A percentile compares a stretch with the other conserved stretches of the same genome.
Evolutionary conservation across 2,888 invertebrate species (phyloP).

Genomic region (Drosophila helvetica): DNA sequence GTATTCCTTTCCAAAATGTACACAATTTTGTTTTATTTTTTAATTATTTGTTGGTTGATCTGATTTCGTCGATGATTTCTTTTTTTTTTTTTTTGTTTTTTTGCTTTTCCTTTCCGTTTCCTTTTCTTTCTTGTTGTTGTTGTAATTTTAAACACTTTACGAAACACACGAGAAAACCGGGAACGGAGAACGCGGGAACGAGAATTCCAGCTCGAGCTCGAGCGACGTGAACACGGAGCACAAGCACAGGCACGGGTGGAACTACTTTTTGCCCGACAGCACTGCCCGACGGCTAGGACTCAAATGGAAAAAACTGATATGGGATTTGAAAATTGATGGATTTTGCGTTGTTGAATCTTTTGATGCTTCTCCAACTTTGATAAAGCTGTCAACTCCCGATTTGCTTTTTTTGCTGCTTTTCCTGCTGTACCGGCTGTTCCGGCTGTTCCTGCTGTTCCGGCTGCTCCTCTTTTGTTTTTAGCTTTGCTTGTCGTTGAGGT

Average conservation of each 20-base stretch:
- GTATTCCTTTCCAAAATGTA: not conserved
- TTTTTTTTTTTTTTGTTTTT: not conserved
- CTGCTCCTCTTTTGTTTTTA: constrained; percentile 38
- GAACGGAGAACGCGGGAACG: not conserved
- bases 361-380: not conserved
- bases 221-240: no score
- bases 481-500: constrained; percentile 15
- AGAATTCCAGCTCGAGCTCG: not conserved
- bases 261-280: not conserved
- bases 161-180: constrained; percentile 10
- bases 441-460: not conserved
- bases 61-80: no score
- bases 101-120: constrained; percentile 2
- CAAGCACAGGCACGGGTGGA: not conserved
- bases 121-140: not conserved
- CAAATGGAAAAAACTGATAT: not conserved
- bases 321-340: not conserved
- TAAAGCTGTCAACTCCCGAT: not conserved
- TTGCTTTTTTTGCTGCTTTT: not conserved
- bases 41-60: not conserved
- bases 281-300: not conserved
- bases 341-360: not conserved
- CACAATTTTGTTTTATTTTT: constrained; percentile 10
- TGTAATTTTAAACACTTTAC: not conserved
- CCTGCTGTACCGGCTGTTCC: not conserved